These are phyloP conservation scores for Alouatta palliata DNA, from an alignment of 2,113 vertebrate genomes.

Conservation along the genomic window DNA sequence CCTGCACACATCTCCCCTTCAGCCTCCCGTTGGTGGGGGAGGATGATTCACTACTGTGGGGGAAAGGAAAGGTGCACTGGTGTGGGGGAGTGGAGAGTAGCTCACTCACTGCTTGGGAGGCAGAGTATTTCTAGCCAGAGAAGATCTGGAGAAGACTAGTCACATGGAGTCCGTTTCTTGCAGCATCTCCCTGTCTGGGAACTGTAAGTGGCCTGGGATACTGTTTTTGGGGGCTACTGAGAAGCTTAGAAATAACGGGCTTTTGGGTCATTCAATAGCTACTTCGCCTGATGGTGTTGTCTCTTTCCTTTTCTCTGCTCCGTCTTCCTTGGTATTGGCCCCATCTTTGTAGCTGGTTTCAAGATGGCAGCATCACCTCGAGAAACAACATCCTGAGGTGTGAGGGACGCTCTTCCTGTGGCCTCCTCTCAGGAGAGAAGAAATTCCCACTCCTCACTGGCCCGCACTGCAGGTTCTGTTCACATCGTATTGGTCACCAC, in stretches of 20 bases:
- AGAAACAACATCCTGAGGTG: neutral
- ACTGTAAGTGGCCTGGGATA: neutral
- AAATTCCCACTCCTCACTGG: neutral
- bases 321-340: neutral
- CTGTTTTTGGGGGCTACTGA: neutral
- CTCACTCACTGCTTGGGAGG: too few relatives aligned
- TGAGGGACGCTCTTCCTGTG: neutral
- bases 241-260: rapidly evolving
- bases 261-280: neutral
- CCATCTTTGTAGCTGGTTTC: neutral
- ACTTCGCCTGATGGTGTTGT: rapidly evolving
- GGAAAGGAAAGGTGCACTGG: too few relatives aligned
- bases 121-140: neutral
- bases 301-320: neutral
- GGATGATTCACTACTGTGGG: rapidly evolving
- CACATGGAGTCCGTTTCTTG: rapidly evolving
- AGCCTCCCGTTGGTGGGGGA: neutral
- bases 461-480: too few relatives aligned
- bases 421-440: neutral
- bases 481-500: neutral
- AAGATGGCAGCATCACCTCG: neutral
- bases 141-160: neutral
- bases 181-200: neutral
- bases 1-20: rapidly evolving
- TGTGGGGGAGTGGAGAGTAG: neutral